Evolutionary conservation across 2,888 invertebrate species (phyloP), one percentile per base, ranked within the genome.

Genomic region (Cabera pusaria): DNA sequence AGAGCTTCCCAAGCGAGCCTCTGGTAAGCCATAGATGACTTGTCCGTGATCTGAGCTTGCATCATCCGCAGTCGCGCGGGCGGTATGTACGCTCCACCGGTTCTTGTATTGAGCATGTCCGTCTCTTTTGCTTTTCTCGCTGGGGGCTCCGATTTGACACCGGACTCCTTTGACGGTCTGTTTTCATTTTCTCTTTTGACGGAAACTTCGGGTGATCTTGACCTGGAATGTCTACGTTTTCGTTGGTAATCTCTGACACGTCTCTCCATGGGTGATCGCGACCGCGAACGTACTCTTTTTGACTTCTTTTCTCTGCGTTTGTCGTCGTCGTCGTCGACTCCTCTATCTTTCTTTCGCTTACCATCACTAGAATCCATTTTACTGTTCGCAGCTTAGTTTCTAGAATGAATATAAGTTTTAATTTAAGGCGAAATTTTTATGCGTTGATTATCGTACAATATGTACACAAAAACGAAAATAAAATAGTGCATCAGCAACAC

Each of bases 1-100:
- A 99, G 83, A 0, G 98, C 98, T 86, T 99, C 99, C 99, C 99
- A 99, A 1, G 99, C 96, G 27, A 99, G 93, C 54, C 99, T 90
- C 76, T 99, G 99, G 81, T 97, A 99, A 1, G 97, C 96, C 10
- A 94, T 93, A 44, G 97, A 97, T n/a, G 94, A 91, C 88, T 99
- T 99, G 67, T 99, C 99, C 0, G 96, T 96, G 31, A 99, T 98
- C 75, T 96, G 94, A 0, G 95, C 96, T 82, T 99, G 98, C 96
- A 99, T 96, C 92, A 98, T 91, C 9, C 96, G 92, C 20, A 99
- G 88, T 67, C 96, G 97, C 0, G 99, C 99, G 0, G 99, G 99
- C 0, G 99, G 99, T 62, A 99, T 99, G 64, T 99, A 99, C 2
- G 99, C 99, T 36, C 97, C 97, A 19, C 97, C 97, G 4, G 97